These are phyloP conservation scores for Plebejus argus DNA, from an alignment of 2,888 invertebrate species.

Conservation along the genomic window DNA sequence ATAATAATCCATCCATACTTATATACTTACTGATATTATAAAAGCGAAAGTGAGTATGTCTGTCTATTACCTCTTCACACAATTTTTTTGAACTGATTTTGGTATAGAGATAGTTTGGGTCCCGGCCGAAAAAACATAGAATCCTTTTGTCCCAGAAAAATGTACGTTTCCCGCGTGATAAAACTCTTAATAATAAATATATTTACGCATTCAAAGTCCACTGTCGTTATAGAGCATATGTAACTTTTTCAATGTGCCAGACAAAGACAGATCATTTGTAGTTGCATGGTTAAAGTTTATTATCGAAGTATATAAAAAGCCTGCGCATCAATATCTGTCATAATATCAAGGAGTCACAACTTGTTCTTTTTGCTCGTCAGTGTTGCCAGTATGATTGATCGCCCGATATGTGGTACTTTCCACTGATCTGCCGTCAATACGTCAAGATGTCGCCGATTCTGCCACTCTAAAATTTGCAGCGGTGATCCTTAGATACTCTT, in stretches of 20 bases:
- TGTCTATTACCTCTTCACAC: too few relatives aligned
- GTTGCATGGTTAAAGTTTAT: not conserved
- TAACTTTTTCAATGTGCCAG: not conserved
- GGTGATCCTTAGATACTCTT: not conserved
- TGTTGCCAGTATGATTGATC: not conserved
- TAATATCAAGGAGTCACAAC: slow-evolving; percentile 1
- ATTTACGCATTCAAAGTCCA: too few relatives aligned
- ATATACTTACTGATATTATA: too few relatives aligned
- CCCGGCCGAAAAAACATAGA: too few relatives aligned
- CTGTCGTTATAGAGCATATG: not conserved
- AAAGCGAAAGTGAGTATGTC: too few relatives aligned
- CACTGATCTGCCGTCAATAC: not conserved
- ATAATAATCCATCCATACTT: too few relatives aligned
- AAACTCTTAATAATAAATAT: too few relatives aligned
- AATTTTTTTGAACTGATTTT: too few relatives aligned
- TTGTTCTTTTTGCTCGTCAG: slow-evolving; percentile 17
- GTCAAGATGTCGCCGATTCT: not conserved
- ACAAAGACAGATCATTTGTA: not conserved
- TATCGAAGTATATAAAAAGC: not conserved
- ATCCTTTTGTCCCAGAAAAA: too few relatives aligned
- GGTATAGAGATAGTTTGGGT: too few relatives aligned
- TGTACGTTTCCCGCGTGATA: too few relatives aligned
- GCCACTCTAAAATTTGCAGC: not conserved
- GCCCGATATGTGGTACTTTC: not conserved
- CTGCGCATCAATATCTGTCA: not conserved